These are phyloP conservation scores for Talpa occidentalis DNA, from an alignment of 2,113 vertebrate genomes.

Conservation along the genomic window DNA sequence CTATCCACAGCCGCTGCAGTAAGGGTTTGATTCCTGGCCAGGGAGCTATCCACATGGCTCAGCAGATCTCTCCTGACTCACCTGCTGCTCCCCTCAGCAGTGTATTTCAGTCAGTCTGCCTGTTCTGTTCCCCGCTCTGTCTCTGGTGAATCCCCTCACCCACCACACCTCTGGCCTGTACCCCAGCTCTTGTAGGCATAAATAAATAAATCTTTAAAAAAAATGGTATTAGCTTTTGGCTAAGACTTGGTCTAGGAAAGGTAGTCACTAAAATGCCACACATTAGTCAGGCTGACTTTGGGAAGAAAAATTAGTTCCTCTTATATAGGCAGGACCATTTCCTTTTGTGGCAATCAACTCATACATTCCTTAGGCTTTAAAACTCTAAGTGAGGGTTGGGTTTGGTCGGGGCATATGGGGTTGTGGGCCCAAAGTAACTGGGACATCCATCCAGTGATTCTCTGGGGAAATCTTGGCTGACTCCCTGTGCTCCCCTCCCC, in stretches of 20 bases:
- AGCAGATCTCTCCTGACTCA: too few species aligned
- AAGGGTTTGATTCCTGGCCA: too few species aligned
- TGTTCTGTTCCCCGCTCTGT: too few species aligned
- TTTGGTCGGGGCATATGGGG: neutral
- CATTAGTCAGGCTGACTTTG: neutral
- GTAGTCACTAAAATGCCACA: neutral
- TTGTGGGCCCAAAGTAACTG: conserved; percentile 18
- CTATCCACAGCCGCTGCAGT: too few species aligned
- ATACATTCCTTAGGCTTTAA: neutral
- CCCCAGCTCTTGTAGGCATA: too few species aligned
- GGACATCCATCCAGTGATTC: conserved; percentile 58
- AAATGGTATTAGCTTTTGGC: neutral
- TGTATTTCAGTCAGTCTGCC: too few species aligned
- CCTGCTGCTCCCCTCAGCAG: too few species aligned
- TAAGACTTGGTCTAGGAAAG: neutral
- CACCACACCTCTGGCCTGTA: too few species aligned
- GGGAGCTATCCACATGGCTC: too few species aligned
- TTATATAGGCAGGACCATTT: too few species aligned
- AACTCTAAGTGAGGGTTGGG: neutral
- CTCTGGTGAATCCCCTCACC: too few species aligned
- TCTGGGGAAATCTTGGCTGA: conserved; percentile 73
- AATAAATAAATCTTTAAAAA: too few species aligned
- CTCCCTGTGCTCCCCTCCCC: conserved; percentile 51
- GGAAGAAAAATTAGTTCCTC: neutral
- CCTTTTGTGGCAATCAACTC: neutral